Base-by-base conservation (phyloP, 2,888 invertebrate genomes). In the Dinocampus coccinellae region DNA sequence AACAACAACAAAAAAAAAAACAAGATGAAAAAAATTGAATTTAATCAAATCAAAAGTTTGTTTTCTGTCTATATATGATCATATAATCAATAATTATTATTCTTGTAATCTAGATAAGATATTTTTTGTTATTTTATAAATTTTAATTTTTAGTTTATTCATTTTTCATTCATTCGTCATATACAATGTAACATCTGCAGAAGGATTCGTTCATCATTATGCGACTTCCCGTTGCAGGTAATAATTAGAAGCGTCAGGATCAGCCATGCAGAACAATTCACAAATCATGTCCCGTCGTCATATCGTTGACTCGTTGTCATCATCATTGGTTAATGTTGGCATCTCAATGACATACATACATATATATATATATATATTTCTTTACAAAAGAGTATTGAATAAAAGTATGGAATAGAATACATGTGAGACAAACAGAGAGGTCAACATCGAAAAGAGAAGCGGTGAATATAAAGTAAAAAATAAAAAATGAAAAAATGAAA, bases 201-300 rank as follows among this genome's bases (percentile, higher is more conserved):
- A 55, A 55, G 26, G 26, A 55, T 26, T 55, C 47, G 36, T 39
- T 52, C 33, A 65, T 68, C 73, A 69, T 68, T 73, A 67, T 55
- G 70, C 53, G 64, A 73, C 64, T 65, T 64, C 42, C 53, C 58
- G 69, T 72, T 66, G 70, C 39, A 70, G 75, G 73, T 78, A 78
- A 78, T 78, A 79, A 79, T 78, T 77, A 77, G 75, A 77, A 76
- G 77, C 74, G 77, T 79, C 79, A 74, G 76, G 72, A 68, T 76
- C 80, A 74, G 66, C 75, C 75, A 72, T 78, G 77, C 79, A 76
- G 76, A 81, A 80, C 75, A 77, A 80, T 76, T 77, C 77, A 78
- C 78, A 79, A 80, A 79, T 80, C 78, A 78, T 76, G 76, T 74
- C 71, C 61, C 63, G 62, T 58, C 52, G 67, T 16, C 16, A 47